These are phyloP conservation scores for Quadroppia sp. DNA, from an alignment of 2,888 invertebrate species.

Conservation along the genomic window DNA sequence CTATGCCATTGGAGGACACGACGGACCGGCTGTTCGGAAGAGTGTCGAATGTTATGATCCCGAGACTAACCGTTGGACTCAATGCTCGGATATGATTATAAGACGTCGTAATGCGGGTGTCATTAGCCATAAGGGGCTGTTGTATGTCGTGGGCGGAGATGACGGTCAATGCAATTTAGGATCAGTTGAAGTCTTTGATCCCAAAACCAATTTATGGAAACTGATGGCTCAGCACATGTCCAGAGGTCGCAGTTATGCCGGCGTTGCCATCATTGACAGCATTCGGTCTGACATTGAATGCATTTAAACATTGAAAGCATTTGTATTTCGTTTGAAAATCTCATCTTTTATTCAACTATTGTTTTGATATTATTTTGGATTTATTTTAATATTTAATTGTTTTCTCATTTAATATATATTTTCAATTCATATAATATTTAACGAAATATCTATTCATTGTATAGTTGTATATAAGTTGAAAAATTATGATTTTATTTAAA, in stretches of 20 bases:
- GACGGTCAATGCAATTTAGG: constrained; percentile 77
- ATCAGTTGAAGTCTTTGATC: constrained; percentile 75
- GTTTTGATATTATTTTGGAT: too few species aligned
- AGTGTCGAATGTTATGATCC: constrained; percentile 76
- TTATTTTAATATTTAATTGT: too few species aligned
- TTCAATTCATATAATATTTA: too few species aligned
- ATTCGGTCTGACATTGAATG: constrained; percentile 60
- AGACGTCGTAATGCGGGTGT: constrained; percentile 61
- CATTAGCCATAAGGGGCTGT: constrained; percentile 71
- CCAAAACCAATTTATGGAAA: constrained; percentile 62
- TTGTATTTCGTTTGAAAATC: too few species aligned
- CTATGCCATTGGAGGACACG: constrained; percentile 79
- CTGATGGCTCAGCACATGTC: constrained; percentile 40
- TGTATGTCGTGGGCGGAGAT: constrained; percentile 79
- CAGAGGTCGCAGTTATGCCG: constrained; percentile 42
- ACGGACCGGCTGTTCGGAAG: constrained; percentile 79
- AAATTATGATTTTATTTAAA: too few species aligned
- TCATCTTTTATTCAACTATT: too few species aligned
- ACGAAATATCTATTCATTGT: too few species aligned
- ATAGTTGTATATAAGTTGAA: too few species aligned
- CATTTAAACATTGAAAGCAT: too few species aligned
- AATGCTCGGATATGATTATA: constrained; percentile 62
- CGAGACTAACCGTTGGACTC: constrained; percentile 66
- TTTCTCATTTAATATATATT: too few species aligned
- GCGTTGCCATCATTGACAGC: constrained; percentile 53